phyloP scores from a whole-genome alignment of 2,888 invertebrate genomes.

The Amphipoea oculea region DNA sequence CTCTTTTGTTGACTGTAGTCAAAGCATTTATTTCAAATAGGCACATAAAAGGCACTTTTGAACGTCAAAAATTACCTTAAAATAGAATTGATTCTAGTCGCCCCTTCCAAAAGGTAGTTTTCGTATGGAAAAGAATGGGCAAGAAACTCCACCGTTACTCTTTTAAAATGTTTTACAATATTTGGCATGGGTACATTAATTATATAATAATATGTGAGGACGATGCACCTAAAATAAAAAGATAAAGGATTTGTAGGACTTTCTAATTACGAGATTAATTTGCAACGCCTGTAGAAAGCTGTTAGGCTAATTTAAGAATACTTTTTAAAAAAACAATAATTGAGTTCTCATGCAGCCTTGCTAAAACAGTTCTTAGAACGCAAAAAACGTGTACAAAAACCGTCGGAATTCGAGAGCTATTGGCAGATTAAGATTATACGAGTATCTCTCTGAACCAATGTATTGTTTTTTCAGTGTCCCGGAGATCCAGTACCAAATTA shows the following conservation, averaged over 20 bases:
- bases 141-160: too few species aligned
- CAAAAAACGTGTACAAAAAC: not conserved
- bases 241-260: not conserved
- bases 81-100: too few species aligned
- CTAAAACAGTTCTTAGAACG: not conserved
- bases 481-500: slow-evolving; percentile 95
- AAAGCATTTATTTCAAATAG: too few species aligned
- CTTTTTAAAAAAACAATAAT: not conserved
- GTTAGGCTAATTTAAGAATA: not conserved
- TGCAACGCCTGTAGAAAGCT: not conserved
- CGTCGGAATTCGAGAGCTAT: not conserved
- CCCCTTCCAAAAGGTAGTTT: too few species aligned
- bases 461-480: slow-evolving; percentile 90
- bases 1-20: too few species aligned
- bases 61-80: too few species aligned
- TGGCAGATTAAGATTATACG: not conserved
- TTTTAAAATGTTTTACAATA: too few species aligned
- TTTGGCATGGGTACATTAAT: too few species aligned
- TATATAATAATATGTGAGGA: too few species aligned
- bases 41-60: too few species aligned
- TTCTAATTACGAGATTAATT: not conserved
- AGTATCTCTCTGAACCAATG: not conserved
- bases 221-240: not conserved
- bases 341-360: not conserved
- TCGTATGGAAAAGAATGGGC: too few species aligned